Evolutionary conservation across 2,113 vertebrate genomes (phyloP).

Genomic region (Tamias sibiricus): DNA sequence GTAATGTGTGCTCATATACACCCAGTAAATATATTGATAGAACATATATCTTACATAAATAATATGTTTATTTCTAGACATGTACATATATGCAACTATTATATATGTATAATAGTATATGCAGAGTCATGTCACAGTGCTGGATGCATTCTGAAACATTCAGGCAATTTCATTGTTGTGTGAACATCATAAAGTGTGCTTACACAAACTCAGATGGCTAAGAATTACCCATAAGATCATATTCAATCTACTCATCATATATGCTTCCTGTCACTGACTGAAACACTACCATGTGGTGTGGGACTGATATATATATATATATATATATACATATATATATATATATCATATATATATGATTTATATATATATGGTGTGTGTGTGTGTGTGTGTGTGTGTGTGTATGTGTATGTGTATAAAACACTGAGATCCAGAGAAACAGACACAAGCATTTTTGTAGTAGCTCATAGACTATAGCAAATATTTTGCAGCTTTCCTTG

Average conservation of each 20-base stretch:
- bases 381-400: not conserved
- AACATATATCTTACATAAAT: not conserved
- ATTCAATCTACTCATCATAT: not conserved
- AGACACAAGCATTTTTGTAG: not conserved
- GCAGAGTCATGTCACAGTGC: not conserved
- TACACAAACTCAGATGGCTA: not conserved
- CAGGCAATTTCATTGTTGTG: too few relatives aligned
- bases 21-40: not conserved
- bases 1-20: not conserved
- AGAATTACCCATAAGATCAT: too few relatives aligned
- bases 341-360: too few relatives aligned
- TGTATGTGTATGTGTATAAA: not conserved
- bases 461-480: not conserved
- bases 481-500: not conserved
- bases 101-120: too few relatives aligned
- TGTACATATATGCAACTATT: not conserved
- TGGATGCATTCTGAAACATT: not conserved
- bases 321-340: too few relatives aligned
- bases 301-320: too few relatives aligned
- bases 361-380: too few relatives aligned
- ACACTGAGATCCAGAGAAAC: not conserved
- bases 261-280: not conserved
- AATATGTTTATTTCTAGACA: not conserved
- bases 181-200: not conserved
- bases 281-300: not conserved